Evolutionary conservation across 2,888 invertebrate genomes (phyloP), one percentile per base, ranked within the genome.

Genomic region (Drosophila koepferae): DNA sequence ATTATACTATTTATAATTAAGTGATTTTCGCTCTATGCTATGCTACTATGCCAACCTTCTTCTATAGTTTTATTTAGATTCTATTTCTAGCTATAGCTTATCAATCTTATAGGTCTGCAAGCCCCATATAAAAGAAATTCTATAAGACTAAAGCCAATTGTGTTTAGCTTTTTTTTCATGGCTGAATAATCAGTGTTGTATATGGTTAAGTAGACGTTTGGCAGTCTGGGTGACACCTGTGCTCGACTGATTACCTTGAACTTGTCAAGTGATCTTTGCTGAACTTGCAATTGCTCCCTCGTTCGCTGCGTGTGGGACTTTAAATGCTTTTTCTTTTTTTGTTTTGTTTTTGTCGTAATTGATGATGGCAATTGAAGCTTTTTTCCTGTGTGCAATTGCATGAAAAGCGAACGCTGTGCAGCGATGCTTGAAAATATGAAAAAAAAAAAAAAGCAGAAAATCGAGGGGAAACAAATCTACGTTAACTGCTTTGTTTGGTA

Each of bases 401-500:
- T 55, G 59, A 58, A 62, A 63, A 49, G 58, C 41, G 28, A 23
- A n/a, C 41, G 66, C 69, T 74, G 80, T 67, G 75, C 84, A 83
- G n/a, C 86, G 81, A 73, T 82, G 88, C 86, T 70, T 79, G 77
- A 85, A 76, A 60, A 58, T 74, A 56, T 67, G 40, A 78, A 53
- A 63, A 67, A 41, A 55, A 63, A 67, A 41, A 55, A n/a, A 16
- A 6, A 1, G 12, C n/a, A 18, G 20, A 14, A 53, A 20, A 36
- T 20, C 36, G 36, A 20, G 16, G 8, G 5, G 4, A 55, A 55
- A 55, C n/a, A 55, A 55, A 28, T 8, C 41, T 14, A 53, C 46
- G 41, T 62, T 68, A 80, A 71, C 71, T 63, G 70, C 56, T 55
- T 69, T 74, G 74, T 51, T 64, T 48, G 75, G 72, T 63, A 80